A percentile compares a stretch with the other conserved stretches of the same genome.
Conservation (phyloP, 2,888 invertebrate species). For the Norana najaformis region DNA sequence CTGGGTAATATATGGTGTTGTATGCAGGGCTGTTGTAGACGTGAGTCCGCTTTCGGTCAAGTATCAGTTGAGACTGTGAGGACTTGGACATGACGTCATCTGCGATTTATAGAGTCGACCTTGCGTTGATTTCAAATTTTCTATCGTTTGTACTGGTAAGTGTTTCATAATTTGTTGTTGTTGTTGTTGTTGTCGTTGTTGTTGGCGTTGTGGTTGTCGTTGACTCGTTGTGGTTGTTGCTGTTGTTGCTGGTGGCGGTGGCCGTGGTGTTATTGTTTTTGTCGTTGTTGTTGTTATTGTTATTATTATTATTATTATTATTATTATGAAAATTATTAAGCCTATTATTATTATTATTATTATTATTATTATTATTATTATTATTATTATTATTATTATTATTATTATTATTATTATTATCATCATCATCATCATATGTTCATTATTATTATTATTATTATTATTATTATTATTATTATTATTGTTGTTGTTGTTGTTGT, state of each 20-base stretch:
- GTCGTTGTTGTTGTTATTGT: neutral
- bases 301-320: neutral
- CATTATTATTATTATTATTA: neutral
- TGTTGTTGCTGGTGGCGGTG: neutral
- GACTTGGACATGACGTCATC: neutral
- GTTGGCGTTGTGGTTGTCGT: neutral
- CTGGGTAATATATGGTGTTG: neutral
- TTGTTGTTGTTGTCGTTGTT: neutral
- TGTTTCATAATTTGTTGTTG: neutral
- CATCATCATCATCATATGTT: neutral
- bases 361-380: slow-evolving; percentile 36
- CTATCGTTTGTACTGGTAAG: neutral
- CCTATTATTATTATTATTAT: slow-evolving; percentile 35
- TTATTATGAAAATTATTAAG: too few relatives aligned
- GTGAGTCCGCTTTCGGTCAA: neutral
- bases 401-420: slow-evolving; percentile 33
- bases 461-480: neutral
- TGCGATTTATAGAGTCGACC: neutral
- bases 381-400: slow-evolving; percentile 36
- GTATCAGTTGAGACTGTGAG: too few relatives aligned
- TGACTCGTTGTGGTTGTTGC: neutral
- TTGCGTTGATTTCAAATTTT: neutral
- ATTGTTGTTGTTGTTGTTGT: neutral
- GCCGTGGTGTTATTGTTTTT: too few relatives aligned
- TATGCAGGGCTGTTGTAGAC: neutral